Evolutionary conservation across 2,113 vertebrate genomes (phyloP).

Genomic region (Calypte anna): DNA sequence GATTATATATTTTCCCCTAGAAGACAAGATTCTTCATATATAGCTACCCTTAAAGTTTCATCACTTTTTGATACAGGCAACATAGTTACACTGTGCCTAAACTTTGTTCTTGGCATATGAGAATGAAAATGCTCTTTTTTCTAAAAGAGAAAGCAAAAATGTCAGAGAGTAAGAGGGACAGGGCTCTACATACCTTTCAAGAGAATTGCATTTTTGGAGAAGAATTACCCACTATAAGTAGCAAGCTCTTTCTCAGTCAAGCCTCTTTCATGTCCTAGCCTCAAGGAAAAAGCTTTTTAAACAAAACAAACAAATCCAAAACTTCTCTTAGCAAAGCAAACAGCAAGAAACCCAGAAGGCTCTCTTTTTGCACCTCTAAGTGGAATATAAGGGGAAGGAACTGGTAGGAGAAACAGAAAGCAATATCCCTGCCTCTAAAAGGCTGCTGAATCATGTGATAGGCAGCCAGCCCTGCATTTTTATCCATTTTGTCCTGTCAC

Average conservation of each 20-base stretch:
- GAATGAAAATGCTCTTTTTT: neutral
- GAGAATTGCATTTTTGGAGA: neutral
- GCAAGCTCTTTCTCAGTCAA: neutral
- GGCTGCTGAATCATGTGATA: neutral
- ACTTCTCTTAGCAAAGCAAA: neutral
- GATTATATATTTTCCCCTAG: neutral
- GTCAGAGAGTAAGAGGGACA: neutral
- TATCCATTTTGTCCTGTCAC: constrained; percentile 2
- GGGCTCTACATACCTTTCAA: neutral
- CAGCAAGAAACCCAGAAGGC: neutral
- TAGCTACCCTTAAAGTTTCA: neutral
- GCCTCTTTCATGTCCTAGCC: neutral
- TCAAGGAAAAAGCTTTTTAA: neutral
- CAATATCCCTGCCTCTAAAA: neutral
- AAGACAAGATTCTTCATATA: neutral
- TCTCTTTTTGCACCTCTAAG: neutral
- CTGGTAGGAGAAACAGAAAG: neutral
- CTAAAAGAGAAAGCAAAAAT: neutral
- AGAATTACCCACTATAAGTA: neutral
- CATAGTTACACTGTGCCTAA: neutral
- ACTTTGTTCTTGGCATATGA: neutral
- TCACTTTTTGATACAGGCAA: neutral
- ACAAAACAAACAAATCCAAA: constrained; percentile 3
- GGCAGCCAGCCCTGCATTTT: constrained; percentile 10
- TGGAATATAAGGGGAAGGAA: neutral